A percentile compares a stretch with the other conserved stretches of the same genome.
Evolutionary conservation across 2,888 invertebrate species (phyloP).

Genomic region (Diarsia brunnea): DNA sequence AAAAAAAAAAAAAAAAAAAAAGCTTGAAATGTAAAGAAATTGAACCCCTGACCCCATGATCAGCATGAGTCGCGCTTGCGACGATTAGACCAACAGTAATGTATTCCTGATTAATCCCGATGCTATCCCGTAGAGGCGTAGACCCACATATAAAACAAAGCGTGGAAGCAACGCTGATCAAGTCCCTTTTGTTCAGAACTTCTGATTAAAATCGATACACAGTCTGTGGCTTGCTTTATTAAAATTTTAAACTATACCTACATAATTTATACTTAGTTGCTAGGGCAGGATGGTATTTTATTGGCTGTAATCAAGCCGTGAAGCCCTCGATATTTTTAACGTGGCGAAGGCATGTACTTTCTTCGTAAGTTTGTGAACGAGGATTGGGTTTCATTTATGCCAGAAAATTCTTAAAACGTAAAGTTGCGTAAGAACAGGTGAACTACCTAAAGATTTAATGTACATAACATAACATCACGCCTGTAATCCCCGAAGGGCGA

Average conservation of each 20-base stretch:
- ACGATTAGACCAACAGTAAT: neutral
- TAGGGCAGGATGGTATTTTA: neutral
- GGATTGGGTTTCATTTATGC: neutral
- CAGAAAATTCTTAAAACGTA: neutral
- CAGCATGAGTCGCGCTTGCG: too few relatives aligned
- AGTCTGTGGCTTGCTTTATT: conserved; percentile 3
- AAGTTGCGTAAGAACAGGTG: neutral
- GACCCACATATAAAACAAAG: neutral
- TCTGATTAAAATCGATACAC: conserved; percentile 27
- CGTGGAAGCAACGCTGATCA: neutral
- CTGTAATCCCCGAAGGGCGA: too few relatives aligned
- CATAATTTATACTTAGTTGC: neutral
- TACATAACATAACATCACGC: too few relatives aligned
- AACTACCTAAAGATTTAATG: neutral
- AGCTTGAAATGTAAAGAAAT: too few relatives aligned
- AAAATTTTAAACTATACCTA: neutral
- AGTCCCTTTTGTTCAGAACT: conserved; percentile 1
- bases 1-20: too few relatives aligned
- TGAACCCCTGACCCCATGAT: too few relatives aligned
- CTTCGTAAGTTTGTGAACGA: neutral
- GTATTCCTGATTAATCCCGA: neutral
- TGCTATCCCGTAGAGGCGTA: neutral
- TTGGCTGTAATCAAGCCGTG: neutral
- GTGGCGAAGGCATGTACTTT: conserved; percentile 1
- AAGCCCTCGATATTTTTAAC: conserved; percentile 16